Evolutionary conservation across 2,797 vertebrate genomes (phyloP), one percentile per base, ranked within the genome.

Genomic region (Acanthiza pusilla): DNA sequence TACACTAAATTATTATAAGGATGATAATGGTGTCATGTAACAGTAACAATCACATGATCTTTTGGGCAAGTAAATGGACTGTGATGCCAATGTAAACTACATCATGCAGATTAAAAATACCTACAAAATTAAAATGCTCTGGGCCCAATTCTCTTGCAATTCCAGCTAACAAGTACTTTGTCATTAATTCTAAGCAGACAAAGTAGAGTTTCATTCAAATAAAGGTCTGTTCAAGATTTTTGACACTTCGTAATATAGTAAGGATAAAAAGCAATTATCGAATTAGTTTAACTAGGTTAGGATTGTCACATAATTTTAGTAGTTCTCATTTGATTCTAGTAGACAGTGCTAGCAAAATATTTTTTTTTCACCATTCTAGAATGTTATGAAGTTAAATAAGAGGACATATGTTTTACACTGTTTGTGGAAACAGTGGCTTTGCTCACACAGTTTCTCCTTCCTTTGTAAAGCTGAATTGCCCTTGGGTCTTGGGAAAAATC

Each of bases 1-100:
- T 90, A 45, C 21, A 68, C 58, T 89, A 82, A 93, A 93, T 95
- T 94, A 91, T 82, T 76, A 34, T 66, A 80, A 77, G 53, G 68
- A 83, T 45, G 91, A 55, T 74, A 88, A 80, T 58, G 43, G 72
- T 85, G 67, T 77, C 76, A 61, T 66, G 27, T 40, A 88, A 60
- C 36, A 82, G 45, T 42, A 89, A 84, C 32, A 36, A 71, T 23
- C 47, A 45, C 74, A 68, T 57, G 60, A 91, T 93, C 53, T 81
- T 95, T 73, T 47, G 83, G 48, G 58, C 68, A 74, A 81, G 55
- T 54, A 72, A 93, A 78, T 38, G 34, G 34, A 29, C 61, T 85
- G 57, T 57, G 25, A 61, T 76, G 57, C 53, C 94, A 92, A 91
- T 13, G 10, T 45, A 62, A 65, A 11, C 47, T 91, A 77, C 82